Conservation (phyloP, 2,113 vertebrate genomes). For the Cryptoleucopteryx plumbea region DNA sequence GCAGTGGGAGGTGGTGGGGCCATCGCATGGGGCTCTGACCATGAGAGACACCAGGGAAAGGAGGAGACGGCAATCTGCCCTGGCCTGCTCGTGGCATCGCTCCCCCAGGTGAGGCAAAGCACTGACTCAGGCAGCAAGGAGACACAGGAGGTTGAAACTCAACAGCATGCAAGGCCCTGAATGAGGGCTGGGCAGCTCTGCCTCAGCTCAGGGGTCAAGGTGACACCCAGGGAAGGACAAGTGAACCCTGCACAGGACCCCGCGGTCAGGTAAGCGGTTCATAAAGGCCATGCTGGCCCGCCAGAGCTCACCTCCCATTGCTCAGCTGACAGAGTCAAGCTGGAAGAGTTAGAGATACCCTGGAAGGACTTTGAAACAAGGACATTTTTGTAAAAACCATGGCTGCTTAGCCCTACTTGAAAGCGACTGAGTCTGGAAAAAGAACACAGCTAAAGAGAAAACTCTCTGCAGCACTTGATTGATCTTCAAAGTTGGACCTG, state of each 20-base stretch:
- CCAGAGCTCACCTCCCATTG: neutral
- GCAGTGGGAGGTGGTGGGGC: fast-evolving
- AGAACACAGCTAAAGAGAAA: neutral
- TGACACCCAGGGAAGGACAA: fast-evolving
- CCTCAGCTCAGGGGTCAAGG: neutral
- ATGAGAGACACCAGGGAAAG: fast-evolving
- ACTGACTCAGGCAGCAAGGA: neutral
- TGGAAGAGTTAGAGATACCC: neutral
- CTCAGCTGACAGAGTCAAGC: fast-evolving
- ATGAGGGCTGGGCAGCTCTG: neutral
- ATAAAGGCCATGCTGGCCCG: fast-evolving
- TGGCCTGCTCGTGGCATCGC: fast-evolving
- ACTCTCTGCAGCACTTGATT: neutral
- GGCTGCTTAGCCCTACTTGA: neutral
- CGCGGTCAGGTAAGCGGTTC: fast-evolving
- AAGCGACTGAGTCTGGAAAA: neutral
- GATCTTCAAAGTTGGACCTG: neutral
- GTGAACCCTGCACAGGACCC: neutral
- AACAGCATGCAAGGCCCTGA: fast-evolving
- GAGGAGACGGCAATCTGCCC: fast-evolving
- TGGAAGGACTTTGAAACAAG: neutral
- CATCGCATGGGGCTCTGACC: fast-evolving
- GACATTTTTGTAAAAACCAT: neutral
- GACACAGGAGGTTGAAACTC: neutral
- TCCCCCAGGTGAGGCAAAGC: fast-evolving